Evolutionary conservation across 2,888 invertebrate genomes (phyloP).

Genomic region (Malachius bipustulatus): DNA sequence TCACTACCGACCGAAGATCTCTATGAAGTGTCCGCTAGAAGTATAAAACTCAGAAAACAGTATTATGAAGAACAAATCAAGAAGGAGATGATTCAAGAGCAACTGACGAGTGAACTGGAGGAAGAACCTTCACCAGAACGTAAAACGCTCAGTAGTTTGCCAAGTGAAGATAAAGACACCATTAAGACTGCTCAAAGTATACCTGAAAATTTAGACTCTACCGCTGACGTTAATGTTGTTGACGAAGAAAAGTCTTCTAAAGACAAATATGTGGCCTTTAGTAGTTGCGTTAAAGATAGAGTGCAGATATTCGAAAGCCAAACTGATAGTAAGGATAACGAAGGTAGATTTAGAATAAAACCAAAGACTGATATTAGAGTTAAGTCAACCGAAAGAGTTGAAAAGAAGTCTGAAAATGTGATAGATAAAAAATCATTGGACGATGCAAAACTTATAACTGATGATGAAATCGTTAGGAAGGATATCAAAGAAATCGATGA

Average conservation of each 20-base stretch:
- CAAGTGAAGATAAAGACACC: conserved; percentile 12
- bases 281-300: not conserved
- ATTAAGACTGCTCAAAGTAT: conserved; percentile 26
- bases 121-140: conserved; percentile 39
- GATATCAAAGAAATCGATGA: conserved; percentile 7
- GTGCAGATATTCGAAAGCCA: not conserved
- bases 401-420: not conserved
- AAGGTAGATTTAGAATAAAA: no score
- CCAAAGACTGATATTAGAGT: not conserved
- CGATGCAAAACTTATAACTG: no score
- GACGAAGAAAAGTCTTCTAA: conserved; percentile 25
- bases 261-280: conserved; percentile 17
- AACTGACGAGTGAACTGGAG: conserved; percentile 38
- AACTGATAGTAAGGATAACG: no score
- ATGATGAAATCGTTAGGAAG: conserved; percentile 8
- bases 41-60: conserved; percentile 43
- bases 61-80: conserved; percentile 50
- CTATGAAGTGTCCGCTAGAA: conserved; percentile 42
- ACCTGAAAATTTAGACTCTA: conserved; percentile 36
- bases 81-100: conserved; percentile 45
- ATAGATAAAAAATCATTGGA: conserved; percentile 14
- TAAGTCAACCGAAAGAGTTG: not conserved
- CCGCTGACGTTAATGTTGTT: conserved; percentile 25
- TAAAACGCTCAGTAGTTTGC: conserved; percentile 29
- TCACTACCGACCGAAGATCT: conserved; percentile 40